Evolutionary conservation across 2,888 invertebrate species (phyloP).

Genomic region (Druceiella hillmani): DNA sequence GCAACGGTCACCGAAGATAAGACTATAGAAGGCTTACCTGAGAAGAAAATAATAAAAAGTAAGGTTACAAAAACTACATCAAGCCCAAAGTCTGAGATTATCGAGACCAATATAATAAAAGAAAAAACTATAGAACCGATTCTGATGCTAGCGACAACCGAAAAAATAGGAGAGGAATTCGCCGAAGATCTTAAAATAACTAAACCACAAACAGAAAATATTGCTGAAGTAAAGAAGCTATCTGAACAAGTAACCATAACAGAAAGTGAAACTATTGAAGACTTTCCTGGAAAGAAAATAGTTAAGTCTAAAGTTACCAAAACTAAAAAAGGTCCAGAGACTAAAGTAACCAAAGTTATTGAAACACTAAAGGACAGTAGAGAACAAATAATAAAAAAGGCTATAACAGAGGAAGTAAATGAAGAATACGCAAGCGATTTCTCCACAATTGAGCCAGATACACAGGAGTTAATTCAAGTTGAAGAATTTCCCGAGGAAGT

Average conservation of each 20-base stretch:
- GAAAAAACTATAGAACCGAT: conserved; percentile 39
- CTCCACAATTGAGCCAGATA: conserved; percentile 19
- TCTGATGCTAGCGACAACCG: conserved; percentile 32
- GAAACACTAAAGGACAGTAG: conserved; percentile 44
- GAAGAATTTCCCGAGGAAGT: no score
- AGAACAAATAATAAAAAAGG: conserved; percentile 34
- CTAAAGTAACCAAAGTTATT: conserved; percentile 42
- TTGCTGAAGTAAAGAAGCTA: conserved; percentile 21
- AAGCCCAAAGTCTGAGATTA: conserved; percentile 29
- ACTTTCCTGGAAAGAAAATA: conserved; percentile 27
- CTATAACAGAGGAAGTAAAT: conserved; percentile 31
- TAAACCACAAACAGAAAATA: conserved; percentile 15
- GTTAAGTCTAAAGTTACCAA: conserved; percentile 32
- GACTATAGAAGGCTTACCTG: conserved; percentile 29
- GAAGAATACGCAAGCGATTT: conserved; percentile 25
- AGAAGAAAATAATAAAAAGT: conserved; percentile 27
- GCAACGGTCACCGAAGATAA: conserved; percentile 25
- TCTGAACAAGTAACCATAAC: conserved; percentile 16
- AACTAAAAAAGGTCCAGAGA: conserved; percentile 29
- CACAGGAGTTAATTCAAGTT: conserved; percentile 18
- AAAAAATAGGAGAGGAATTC: conserved; percentile 19
- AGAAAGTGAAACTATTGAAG: conserved; percentile 24
- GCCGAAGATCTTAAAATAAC: conserved; percentile 15
- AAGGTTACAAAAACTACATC: no score
- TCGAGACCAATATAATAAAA: conserved; percentile 30